A percentile compares a stretch with the other conserved stretches of the same genome.
phyloP scores from a whole-genome alignment of 2,888 invertebrate species.

The Arrhopalites spinosus region DNA sequence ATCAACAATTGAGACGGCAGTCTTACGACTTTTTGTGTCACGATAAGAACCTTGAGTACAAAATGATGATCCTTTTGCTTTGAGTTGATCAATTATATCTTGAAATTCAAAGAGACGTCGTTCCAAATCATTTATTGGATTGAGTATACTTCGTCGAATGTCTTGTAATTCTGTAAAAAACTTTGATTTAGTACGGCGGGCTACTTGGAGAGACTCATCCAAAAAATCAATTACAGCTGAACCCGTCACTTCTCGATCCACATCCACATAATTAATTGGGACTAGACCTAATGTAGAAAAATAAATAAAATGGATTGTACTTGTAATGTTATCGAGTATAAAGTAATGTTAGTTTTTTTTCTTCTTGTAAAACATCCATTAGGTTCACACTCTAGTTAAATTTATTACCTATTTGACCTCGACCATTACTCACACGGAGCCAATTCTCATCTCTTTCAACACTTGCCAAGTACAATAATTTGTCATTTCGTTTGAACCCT shows the following conservation, averaged over 20 bases:
- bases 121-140: constrained; percentile 43
- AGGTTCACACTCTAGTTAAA: too few species aligned
- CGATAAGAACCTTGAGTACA: constrained; percentile 2
- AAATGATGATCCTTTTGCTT: constrained; percentile 43
- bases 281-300: constrained; percentile 50
- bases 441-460: constrained; percentile 56
- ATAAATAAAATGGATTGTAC: too few species aligned
- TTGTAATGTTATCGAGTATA: too few species aligned
- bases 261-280: constrained; percentile 57
- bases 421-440: constrained; percentile 56
- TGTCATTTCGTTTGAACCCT: constrained; percentile 50
- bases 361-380: too few species aligned
- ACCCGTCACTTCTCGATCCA: constrained; percentile 43
- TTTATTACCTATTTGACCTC: constrained; percentile 56
- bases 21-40: too few species aligned
- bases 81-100: constrained; percentile 43
- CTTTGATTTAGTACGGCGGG: constrained; percentile 43
- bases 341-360: too few species aligned
- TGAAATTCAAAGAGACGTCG: constrained; percentile 46
- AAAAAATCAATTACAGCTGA: constrained; percentile 48
- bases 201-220: constrained; percentile 49
- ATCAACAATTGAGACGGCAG: not conserved
- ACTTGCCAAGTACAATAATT: constrained; percentile 49
- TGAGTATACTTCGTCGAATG: constrained; percentile 47
- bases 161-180: constrained; percentile 44